A percentile compares a stretch with the other conserved stretches of the same genome.
These are phyloP conservation scores for Meiosimyza decipiens DNA, from an alignment of 2,888 invertebrate genomes.

Conservation along the genomic window DNA sequence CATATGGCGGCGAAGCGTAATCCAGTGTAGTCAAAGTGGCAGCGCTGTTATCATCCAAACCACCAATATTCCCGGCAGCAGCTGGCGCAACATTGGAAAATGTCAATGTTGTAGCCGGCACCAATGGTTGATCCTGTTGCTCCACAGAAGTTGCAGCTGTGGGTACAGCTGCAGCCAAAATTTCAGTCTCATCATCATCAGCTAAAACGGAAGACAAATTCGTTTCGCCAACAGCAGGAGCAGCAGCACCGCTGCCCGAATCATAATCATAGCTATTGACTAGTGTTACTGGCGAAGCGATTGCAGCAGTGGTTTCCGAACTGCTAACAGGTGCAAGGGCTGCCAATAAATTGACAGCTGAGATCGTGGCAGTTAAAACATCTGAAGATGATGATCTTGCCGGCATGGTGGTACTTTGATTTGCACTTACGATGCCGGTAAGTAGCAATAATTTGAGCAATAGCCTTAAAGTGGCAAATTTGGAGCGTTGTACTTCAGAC, in stretches of 20 bases:
- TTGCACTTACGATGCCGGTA: slow-evolving; percentile 54
- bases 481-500: slow-evolving; percentile 47
- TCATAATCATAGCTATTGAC: slow-evolving; percentile 39
- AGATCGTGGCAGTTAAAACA: slow-evolving; percentile 14
- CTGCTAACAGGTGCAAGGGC: slow-evolving; percentile 12
- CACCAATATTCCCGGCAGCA: slow-evolving; percentile 28
- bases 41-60: slow-evolving; percentile 20
- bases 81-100: slow-evolving; percentile 53
- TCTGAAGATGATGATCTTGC: slow-evolving; percentile 3
- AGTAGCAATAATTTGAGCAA: slow-evolving; percentile 54
- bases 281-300: slow-evolving; percentile 20
- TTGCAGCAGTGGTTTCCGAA: slow-evolving; percentile 1
- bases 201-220: slow-evolving; percentile 34
- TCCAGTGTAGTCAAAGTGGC: slow-evolving; percentile 39
- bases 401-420: slow-evolving; percentile 48
- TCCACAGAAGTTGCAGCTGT: slow-evolving; percentile 58
- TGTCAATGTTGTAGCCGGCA: slow-evolving; percentile 59
- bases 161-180: slow-evolving; percentile 37
- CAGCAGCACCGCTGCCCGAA: slow-evolving; percentile 29
- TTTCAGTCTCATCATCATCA: slow-evolving; percentile 54
- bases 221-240: slow-evolving; percentile 22
- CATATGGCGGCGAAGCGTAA: slow-evolving; percentile 60
- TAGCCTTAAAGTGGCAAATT: slow-evolving; percentile 47
- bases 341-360: slow-evolving; percentile 13
- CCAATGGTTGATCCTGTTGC: slow-evolving; percentile 59